Base-by-base conservation (phyloP, 2,888 invertebrate species). In the Diarsia mendica region DNA sequence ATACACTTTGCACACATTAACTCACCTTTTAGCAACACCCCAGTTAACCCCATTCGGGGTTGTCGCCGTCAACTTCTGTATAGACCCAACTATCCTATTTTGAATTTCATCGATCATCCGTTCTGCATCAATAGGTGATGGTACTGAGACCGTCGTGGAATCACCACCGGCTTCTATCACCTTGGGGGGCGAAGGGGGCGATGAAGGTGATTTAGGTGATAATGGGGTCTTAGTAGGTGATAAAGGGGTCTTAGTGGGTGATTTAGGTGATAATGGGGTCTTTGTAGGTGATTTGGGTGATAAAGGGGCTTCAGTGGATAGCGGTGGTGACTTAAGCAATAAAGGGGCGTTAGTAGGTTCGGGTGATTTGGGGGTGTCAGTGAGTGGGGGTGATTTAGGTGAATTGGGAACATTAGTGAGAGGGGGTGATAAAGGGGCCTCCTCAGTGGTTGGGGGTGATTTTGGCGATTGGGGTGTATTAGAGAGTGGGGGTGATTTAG, bases 101-200 rank as follows among this genome's bases (percentile, higher is more conserved):
- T 82, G 83, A 11, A 72, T 67, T 0, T 72, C 80, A 39, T 82
- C 82, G 0, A 79, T 75, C 68, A 82, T 68, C 51, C 79, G 79
- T 28, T 82, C 82, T 2, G 75, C 82, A 5, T 82, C 82, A 2
- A 79, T 18, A 0, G 75, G 82, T 0, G 82, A 72, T 1, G 82
- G 82, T 0, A 79, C 58, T 0, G 82, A 73, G 1, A 71, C 68
- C 0, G 79, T 82, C 8, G 68, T 78, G 10, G 82, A 78, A 1
- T 82, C 82, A n/a, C 82, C 82, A n/a, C 79, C 58, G 1, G 28
- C 60, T 6, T 79, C 79, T 6, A n/a, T 28, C 18, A 9, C 49
- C 49, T 69, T 69, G 0, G n/a, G n/a, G 4, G 64, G 60, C 1
- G 79, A 48, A 9, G 1, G 20, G 5, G 70, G 70, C 10, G 51